Evolutionary conservation across 2,888 invertebrate species (phyloP), one percentile per base, ranked within the genome.

Genomic region (Dicranocentrus wangi): DNA sequence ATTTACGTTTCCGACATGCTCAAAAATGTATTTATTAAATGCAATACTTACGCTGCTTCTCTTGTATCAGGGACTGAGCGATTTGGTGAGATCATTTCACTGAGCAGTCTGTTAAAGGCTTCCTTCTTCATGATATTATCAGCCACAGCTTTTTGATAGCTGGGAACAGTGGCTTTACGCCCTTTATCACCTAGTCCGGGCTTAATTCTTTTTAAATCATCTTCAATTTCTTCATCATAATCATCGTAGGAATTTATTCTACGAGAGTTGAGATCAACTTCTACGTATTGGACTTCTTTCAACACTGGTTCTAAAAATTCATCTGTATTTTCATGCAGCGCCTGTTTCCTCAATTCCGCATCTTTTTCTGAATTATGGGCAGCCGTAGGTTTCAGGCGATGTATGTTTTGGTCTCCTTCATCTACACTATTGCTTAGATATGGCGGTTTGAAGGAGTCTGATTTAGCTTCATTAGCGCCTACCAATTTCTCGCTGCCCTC

Each of bases 51-150:
- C 90, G 87, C 86, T 63, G 87, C 83, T 85, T 90, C 89, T 81
- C 93, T 87, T 87, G 91, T 88, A 90, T 92, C 95, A 88, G 91
- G 91, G 42, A 96, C 89, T 84, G 93, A 93, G 86, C 98, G 90
- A 88, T 95, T 94, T 87, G 96, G 92, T 0, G 96, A 92, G 87
- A 98, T 93, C 88, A 94, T 93, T 88, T 97, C 95, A 88, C 96
- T 97, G 7, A 97, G 91, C 86, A 95, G 92, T 79, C 95, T 93
- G 88, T 98, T 98, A 84, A 98, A 92, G 0, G 97, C 97, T 85
- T 95, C 93, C 88, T 93, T 93, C 87, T 94, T 93, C 88, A 95
- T 92, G 0, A 94, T 91, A 85, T 92, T 91, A 81, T 95, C 93
- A 25, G 90, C 88, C 85, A 89, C 86, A 51, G 89, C 89, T 87